phyloP scores from a whole-genome alignment of 53 echinoderm and acorn worm genomes.

The Apostichopus leukothele region DNA sequence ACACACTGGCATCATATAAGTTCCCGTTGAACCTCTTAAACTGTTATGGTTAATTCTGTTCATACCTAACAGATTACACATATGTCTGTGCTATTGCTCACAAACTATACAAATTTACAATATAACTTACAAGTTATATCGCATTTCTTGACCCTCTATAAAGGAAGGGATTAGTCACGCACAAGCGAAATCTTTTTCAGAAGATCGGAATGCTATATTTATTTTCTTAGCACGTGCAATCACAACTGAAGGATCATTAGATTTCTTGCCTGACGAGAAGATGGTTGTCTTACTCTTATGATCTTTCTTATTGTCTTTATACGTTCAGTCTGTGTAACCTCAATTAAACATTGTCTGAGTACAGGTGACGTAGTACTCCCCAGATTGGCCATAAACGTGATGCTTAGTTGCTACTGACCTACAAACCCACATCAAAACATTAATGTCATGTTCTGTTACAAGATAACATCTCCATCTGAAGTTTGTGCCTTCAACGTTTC shows the following conservation, averaged over 20 bases:
- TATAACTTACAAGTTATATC: too few species aligned
- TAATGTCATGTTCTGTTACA: not conserved
- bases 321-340: not conserved
- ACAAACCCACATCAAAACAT: not conserved
- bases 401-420: not conserved
- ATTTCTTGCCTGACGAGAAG: not conserved
- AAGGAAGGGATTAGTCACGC: not conserved
- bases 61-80: too few species aligned
- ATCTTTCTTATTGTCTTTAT: too few species aligned
- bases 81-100: too few species aligned
- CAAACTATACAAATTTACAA: too few species aligned
- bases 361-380: not conserved
- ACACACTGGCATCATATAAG: too few species aligned
- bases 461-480: too few species aligned
- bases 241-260: not conserved
- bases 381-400: not conserved
- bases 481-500: too few species aligned
- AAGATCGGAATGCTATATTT: not conserved
- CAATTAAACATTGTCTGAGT: not conserved
- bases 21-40: too few species aligned
- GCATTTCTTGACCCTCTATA: too few species aligned
- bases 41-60: too few species aligned
- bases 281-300: not conserved
- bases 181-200: not conserved
- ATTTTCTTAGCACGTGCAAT: conserved; percentile 2